These are phyloP conservation scores for Bombylius major DNA, from an alignment of 2,888 invertebrate species.

Conservation along the genomic window DNA sequence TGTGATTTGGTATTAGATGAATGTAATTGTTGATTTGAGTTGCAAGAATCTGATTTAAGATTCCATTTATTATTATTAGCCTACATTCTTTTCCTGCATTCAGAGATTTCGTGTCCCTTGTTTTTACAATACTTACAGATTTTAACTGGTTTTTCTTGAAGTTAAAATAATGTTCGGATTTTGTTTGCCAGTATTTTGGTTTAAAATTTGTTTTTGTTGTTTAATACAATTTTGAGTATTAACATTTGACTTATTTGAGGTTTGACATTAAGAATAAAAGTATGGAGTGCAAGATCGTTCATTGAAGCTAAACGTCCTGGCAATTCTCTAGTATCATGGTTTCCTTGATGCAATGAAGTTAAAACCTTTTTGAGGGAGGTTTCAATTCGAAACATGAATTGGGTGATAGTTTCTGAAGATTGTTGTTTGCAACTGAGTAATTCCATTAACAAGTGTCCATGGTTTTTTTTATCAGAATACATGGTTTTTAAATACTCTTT, in stretches of 20 bases:
- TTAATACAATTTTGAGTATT: too few relatives aligned
- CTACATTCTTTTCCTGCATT: background rate
- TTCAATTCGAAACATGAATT: slow-evolving; percentile 4
- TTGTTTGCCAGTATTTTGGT: background rate
- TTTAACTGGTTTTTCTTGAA: background rate
- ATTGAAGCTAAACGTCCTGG: slow-evolving; percentile 5
- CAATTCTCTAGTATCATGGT: slow-evolving; percentile 1
- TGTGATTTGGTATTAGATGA: too few relatives aligned
- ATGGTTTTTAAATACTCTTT: slow-evolving; percentile 4
- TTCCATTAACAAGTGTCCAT: slow-evolving; percentile 5
- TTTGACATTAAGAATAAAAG: slow-evolving; percentile 3
- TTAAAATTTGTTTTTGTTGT: background rate
- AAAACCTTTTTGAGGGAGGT: background rate
- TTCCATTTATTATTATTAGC: background rate
- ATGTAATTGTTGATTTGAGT: too few relatives aligned
- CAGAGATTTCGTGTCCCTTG: background rate
- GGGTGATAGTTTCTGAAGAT: slow-evolving; percentile 1
- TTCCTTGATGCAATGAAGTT: slow-evolving; percentile 1
- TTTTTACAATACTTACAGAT: background rate
- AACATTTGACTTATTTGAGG: slow-evolving; percentile 6
- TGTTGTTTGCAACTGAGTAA: slow-evolving; percentile 3
- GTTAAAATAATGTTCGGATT: background rate
- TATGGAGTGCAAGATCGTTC: slow-evolving; percentile 7
- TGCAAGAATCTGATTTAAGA: too few relatives aligned
- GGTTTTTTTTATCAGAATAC: slow-evolving; percentile 5